Conservation (phyloP, 2,888 invertebrate species). For the Watsonalla binaria region DNA sequence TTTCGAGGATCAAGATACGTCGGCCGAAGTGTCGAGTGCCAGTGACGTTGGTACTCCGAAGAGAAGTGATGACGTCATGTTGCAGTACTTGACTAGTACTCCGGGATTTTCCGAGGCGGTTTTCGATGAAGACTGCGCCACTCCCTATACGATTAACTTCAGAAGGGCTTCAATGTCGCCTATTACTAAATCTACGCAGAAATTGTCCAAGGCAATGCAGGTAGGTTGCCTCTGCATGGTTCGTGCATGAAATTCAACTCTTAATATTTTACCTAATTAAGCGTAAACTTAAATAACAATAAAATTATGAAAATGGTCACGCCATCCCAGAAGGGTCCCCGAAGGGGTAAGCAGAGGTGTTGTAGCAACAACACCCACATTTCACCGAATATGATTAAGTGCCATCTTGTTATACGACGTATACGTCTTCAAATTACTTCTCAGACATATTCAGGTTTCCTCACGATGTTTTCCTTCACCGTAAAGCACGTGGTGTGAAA, state of each 20-base stretch:
- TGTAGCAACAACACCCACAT: no score
- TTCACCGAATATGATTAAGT: no score
- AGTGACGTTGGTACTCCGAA: conserved; percentile 45
- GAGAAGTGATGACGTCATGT: conserved; percentile 33
- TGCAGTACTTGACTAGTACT: conserved; percentile 67
- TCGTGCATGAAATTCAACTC: conserved; percentile 15
- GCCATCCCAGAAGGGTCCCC: no score
- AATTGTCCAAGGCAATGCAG: conserved; percentile 94
- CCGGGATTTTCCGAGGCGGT: conserved; percentile 54
- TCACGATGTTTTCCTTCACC: no score
- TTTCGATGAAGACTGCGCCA: conserved; percentile 52
- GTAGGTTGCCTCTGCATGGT: conserved; percentile 68
- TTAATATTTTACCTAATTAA: conserved; percentile 12
- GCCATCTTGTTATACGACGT: no score
- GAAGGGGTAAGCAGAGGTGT: no score
- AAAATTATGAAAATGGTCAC: no score
- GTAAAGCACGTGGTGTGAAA: no score
- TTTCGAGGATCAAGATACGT: conserved; percentile 62
- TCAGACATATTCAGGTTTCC: no score
- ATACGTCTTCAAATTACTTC: no score
- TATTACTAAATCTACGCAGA: conserved; percentile 91
- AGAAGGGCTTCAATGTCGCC: conserved; percentile 91
- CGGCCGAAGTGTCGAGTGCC: conserved; percentile 38
- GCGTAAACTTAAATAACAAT: neutral
- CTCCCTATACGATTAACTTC: conserved; percentile 65